A percentile compares a stretch with the other conserved stretches of the same genome.
Conservation (phyloP, 2,888 invertebrate species). For the Lamproptera curius region DNA sequence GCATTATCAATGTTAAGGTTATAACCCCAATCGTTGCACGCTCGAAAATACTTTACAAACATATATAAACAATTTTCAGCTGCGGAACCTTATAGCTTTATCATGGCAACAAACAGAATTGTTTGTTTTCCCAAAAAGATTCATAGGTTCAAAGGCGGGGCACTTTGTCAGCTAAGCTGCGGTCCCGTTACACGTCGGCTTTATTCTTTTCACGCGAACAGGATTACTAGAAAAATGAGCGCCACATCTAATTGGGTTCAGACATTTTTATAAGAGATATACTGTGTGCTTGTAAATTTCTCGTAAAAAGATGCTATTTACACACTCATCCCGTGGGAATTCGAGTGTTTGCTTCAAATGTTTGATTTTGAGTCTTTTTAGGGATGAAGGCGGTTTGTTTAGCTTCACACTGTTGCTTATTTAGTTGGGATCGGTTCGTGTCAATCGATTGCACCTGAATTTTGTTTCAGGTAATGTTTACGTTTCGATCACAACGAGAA, state of each 20-base stretch:
- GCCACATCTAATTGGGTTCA: not conserved
- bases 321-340: slow-evolving; percentile 17
- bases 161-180: not conserved
- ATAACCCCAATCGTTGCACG: no score
- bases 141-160: not conserved
- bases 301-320: not conserved
- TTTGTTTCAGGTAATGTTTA: not conserved
- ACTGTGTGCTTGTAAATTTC: not conserved
- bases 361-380: slow-evolving; percentile 12
- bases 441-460: slow-evolving; percentile 13
- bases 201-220: not conserved
- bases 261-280: not conserved
- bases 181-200: not conserved
- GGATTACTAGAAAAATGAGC: not conserved
- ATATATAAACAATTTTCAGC: no score
- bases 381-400: slow-evolving; percentile 16
- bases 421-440: slow-evolving; percentile 6
- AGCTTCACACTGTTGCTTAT: not conserved
- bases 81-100: no score
- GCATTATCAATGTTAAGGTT: no score
- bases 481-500: no score
- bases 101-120: no score
- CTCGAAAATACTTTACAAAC: no score
- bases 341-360: no score
- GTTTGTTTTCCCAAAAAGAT: no score